Percentiles rank a stretch among this genome's conserved stretches.
These are phyloP conservation scores for Zophobas morio DNA, from an alignment of 1,140 invertebrate genomes.

Conservation along the genomic window DNA sequence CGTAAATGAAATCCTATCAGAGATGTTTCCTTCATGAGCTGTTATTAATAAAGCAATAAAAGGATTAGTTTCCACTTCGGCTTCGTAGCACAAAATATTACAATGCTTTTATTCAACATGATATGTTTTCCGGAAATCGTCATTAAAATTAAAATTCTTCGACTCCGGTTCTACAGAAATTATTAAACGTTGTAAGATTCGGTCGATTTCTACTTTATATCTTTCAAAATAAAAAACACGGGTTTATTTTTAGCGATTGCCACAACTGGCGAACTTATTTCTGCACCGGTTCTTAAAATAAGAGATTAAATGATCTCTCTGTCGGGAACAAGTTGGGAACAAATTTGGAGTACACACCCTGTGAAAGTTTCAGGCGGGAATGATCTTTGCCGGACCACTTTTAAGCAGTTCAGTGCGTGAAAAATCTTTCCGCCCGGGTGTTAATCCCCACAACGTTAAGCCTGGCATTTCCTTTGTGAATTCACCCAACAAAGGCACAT, in stretches of 20 bases:
- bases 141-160: too few species aligned
- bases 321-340: background rate
- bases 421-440: background rate
- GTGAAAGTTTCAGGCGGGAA: background rate
- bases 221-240: too few species aligned
- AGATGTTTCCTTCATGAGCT: background rate
- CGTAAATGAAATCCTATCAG: constrained; percentile 27
- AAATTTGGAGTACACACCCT: background rate
- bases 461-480: constrained; percentile 1
- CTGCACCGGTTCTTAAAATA: too few species aligned
- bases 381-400: background rate
- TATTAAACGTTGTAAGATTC: too few species aligned
- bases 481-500: constrained; percentile 1
- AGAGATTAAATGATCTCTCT: too few species aligned
- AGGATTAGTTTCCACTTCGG: constrained; percentile 2
- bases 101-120: background rate
- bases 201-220: too few species aligned
- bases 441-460: background rate
- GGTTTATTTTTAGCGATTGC: too few species aligned
- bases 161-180: too few species aligned
- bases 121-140: background rate
- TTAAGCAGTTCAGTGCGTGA: background rate
- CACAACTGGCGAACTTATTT: too few species aligned
- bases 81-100: background rate
- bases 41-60: constrained; percentile 25